Conservation (phyloP, 1,140 invertebrate species). For the Anoplolepis gracilipes region DNA sequence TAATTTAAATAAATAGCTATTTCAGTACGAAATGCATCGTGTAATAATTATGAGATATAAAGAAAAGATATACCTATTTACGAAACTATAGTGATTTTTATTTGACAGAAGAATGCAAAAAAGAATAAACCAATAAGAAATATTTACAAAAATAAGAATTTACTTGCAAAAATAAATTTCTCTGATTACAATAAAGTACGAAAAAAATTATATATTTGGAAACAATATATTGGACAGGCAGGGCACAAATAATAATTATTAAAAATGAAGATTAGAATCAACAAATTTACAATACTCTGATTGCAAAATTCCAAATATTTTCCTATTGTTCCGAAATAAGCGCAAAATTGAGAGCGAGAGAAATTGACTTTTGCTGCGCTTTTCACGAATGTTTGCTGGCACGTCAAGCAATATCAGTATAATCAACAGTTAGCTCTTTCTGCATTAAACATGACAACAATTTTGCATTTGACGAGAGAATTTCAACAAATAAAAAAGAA, state of each 20-base stretch:
- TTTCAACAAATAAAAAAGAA: conserved; percentile 43
- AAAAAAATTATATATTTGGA: background rate
- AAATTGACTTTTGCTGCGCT: background rate
- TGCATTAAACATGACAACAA: conserved; percentile 4
- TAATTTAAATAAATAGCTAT: conserved; percentile 26
- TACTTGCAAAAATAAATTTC: background rate
- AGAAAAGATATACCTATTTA: background rate
- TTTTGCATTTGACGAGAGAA: conserved; percentile 58
- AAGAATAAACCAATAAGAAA: background rate
- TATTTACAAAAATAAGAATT: background rate
- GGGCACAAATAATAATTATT: background rate
- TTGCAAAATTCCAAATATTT: background rate
- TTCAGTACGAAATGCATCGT: background rate
- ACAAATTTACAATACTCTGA: background rate
- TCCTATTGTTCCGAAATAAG: background rate
- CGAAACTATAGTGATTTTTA: background rate
- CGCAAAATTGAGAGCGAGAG: background rate
- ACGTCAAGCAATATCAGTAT: conserved; percentile 43
- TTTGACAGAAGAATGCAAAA: background rate
- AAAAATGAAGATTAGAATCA: background rate
- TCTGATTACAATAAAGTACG: background rate
- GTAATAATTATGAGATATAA: background rate
- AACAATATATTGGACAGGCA: background rate
- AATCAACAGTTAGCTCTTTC: conserved; percentile 36
- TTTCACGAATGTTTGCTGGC: conserved; percentile 14